These are phyloP conservation scores for Aphelenchoides bicaudatus DNA, from an alignment of 2,888 invertebrate species.

Conservation along the genomic window DNA sequence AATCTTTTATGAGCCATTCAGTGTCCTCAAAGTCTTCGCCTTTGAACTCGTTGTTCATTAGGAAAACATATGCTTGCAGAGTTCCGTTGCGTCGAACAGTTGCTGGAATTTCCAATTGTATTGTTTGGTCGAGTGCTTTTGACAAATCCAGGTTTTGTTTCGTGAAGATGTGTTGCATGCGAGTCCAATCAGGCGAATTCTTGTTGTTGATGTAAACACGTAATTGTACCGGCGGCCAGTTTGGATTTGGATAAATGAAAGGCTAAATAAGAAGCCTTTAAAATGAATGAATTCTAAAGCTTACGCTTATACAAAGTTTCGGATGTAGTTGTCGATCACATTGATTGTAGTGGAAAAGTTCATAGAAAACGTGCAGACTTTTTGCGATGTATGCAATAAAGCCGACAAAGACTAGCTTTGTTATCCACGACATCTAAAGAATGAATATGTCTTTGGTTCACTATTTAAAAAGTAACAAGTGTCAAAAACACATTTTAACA, in stretches of 20 bases:
- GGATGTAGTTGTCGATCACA: neutral
- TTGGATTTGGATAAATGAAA: neutral
- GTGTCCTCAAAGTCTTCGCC: constrained; percentile 24
- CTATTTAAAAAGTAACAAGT: neutral
- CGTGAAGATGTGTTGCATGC: no score
- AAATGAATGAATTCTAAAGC: constrained; percentile 9
- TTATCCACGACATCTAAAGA: neutral
- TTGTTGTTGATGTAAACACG: constrained; percentile 37
- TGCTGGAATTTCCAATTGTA: constrained; percentile 20
- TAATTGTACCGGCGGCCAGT: constrained; percentile 43
- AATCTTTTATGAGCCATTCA: neutral
- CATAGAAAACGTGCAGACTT: constrained; percentile 63
- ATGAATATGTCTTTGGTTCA: no score
- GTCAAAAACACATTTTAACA: neutral
- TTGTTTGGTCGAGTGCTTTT: constrained; percentile 23
- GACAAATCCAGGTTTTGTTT: constrained; percentile 24
- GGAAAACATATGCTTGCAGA: constrained; percentile 74
- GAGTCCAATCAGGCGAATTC: no score
- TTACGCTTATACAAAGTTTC: constrained; percentile 7
- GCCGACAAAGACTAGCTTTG: constrained; percentile 4
- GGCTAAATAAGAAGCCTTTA: constrained; percentile 16
- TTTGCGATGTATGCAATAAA: constrained; percentile 64
- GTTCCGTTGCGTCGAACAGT: constrained; percentile 78
- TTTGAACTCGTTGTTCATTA: constrained; percentile 61
- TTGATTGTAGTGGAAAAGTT: constrained; percentile 60